Conservation (phyloP, 2,888 invertebrate species). For the Agriopis aurantiaria region DNA sequence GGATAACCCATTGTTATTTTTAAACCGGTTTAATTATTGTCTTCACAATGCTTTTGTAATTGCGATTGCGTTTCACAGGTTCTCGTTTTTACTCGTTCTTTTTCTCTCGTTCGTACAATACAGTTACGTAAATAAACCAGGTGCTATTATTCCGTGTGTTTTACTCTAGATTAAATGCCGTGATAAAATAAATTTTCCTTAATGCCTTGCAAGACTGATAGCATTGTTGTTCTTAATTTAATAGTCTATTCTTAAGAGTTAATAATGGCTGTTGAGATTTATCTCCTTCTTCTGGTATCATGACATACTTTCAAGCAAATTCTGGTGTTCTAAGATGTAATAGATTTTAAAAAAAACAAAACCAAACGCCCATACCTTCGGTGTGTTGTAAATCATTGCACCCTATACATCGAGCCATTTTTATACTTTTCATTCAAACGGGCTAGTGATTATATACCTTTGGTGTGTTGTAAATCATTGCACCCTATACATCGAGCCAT, state of each 20-base stretch:
- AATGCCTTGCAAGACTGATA: not conserved
- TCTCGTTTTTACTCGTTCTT: conserved; percentile 23
- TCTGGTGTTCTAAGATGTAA: no score
- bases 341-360: no score
- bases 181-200: conserved; percentile 18
- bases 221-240: conserved; percentile 1
- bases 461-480: no score
- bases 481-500: no score
- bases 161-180: conserved; percentile 10
- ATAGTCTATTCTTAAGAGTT: not conserved
- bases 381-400: no score
- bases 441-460: no score
- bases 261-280: no score
- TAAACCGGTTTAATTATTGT: conserved; percentile 2
- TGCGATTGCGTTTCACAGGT: conserved; percentile 9
- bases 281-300: not conserved
- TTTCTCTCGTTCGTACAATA: conserved; percentile 26
- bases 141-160: conserved; percentile 17
- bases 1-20: conserved; percentile 13
- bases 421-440: no score
- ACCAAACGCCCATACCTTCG: no score
- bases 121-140: conserved; percentile 19
- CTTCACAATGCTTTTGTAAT: conserved; percentile 22
- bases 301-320: no score
- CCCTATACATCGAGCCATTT: no score